A percentile compares a stretch with the other conserved stretches of the same genome.
These are phyloP conservation scores for Drosophila azteca DNA, from an alignment of 1,140 invertebrate genomes.

Conservation along the genomic window DNA sequence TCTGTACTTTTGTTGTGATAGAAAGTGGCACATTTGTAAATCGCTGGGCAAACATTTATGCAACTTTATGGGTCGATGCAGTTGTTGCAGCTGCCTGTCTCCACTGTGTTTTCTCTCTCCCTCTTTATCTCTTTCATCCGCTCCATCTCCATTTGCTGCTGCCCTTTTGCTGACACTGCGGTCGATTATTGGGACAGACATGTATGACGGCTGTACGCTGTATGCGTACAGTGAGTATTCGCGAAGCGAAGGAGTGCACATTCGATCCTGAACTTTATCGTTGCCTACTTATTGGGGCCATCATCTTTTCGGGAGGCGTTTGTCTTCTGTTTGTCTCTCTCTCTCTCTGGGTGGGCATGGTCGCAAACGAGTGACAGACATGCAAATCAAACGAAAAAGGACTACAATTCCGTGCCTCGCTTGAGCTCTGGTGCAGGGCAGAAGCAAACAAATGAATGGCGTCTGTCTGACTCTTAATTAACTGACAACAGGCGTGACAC, in stretches of 20 bases:
- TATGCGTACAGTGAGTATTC: not conserved
- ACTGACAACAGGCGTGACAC: constrained; percentile 60
- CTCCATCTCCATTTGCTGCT: constrained; percentile 6
- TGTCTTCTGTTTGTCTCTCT: constrained; percentile 13
- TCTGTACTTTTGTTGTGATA: constrained; percentile 63
- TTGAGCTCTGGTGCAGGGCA: constrained; percentile 42
- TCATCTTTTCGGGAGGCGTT: constrained; percentile 9
- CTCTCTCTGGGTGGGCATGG: constrained; percentile 5
- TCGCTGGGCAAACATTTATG: constrained; percentile 60
- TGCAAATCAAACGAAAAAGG: constrained; percentile 73
- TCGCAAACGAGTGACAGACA: constrained; percentile 9
- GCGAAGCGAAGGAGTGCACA: not conserved
- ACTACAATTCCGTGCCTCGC: constrained; percentile 18
- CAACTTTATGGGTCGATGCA: constrained; percentile 37
- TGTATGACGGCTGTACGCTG: constrained; percentile 57
- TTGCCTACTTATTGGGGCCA: not conserved
- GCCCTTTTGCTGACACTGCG: constrained; percentile 63
- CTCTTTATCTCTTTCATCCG: not conserved
- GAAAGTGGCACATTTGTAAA: constrained; percentile 77
- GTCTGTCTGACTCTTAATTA: constrained; percentile 72
- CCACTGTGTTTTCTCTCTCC: not conserved
- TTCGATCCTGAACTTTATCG: not conserved
- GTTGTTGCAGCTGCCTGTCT: constrained; percentile 18
- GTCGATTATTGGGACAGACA: constrained; percentile 70
- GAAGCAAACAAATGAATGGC: constrained; percentile 33